Conservation (phyloP, 2,797 vertebrate species). For the Microtus agrestis region DNA sequence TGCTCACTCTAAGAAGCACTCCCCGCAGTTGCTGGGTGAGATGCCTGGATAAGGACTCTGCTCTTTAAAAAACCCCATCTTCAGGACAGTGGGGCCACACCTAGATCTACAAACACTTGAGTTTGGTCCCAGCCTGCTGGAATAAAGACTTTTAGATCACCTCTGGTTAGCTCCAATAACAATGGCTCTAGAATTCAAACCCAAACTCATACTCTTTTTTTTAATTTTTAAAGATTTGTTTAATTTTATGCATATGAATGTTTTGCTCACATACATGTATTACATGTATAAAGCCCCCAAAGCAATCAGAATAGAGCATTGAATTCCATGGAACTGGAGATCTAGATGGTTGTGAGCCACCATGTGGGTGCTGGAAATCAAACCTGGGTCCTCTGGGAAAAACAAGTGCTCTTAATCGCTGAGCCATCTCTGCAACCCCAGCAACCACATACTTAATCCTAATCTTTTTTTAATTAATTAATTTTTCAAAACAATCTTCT, state of each 20-base stretch:
- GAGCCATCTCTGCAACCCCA: background rate
- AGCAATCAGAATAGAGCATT: background rate
- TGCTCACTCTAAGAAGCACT: background rate
- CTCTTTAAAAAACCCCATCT: too few relatives aligned
- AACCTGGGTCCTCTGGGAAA: background rate
- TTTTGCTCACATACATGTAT: background rate
- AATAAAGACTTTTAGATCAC: background rate
- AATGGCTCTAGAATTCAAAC: background rate
- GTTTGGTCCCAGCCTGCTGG: background rate
- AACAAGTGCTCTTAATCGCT: background rate
- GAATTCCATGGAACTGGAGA: background rate
- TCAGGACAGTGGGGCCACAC: background rate
- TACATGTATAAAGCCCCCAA: background rate
- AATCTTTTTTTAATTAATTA: too few relatives aligned
- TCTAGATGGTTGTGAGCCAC: background rate
- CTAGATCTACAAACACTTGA: background rate
- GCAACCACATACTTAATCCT: background rate
- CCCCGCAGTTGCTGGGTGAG: background rate
- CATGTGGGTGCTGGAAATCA: background rate
- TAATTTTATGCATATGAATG: background rate
- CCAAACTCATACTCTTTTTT: background rate
- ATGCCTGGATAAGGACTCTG: background rate
- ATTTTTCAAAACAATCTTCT: too few relatives aligned
- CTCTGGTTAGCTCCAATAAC: background rate
- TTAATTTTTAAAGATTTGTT: background rate